phyloP scores from a whole-genome alignment of 1,140 invertebrate genomes.

The Wasmannia auropunctata region DNA sequence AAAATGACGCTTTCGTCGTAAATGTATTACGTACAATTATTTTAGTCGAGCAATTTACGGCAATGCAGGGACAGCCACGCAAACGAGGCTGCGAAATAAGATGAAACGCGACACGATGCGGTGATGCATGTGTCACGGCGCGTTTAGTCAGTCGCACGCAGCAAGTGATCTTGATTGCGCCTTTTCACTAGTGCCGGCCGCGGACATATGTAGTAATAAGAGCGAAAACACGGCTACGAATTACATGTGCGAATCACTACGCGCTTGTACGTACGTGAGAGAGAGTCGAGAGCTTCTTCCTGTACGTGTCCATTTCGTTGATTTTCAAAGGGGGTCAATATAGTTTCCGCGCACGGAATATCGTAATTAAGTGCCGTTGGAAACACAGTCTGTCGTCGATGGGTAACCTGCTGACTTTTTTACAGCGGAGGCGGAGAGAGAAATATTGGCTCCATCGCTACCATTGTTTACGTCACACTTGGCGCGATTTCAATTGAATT shows the following conservation, averaged over 20 bases:
- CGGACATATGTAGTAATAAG: conserved; percentile 58
- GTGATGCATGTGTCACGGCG: conserved; percentile 37
- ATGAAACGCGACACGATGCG: conserved; percentile 26
- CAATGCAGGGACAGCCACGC: conserved; percentile 16
- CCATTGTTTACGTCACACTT: conserved; percentile 58
- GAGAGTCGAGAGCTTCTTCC: background rate
- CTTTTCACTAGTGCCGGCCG: conserved; percentile 65
- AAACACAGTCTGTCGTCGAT: conserved; percentile 47
- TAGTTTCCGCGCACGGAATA: conserved; percentile 39
- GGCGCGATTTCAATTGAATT: conserved; percentile 57
- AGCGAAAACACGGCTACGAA: conserved; percentile 48
- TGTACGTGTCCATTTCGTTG: conserved; percentile 49
- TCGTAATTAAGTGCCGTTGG: conserved; percentile 45
- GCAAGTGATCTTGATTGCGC: conserved; percentile 73
- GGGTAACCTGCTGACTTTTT: conserved; percentile 60
- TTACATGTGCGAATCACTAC: conserved; percentile 14
- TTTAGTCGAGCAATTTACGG: background rate
- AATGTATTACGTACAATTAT: background rate
- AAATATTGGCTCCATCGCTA: conserved; percentile 60
- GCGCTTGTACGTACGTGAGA: background rate
- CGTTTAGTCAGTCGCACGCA: conserved; percentile 21
- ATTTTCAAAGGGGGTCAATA: conserved; percentile 71
- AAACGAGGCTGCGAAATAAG: conserved; percentile 45
- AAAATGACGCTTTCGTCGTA: background rate
- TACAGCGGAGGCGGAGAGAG: conserved; percentile 32